These are phyloP conservation scores for Heliocidaris tuberculata DNA, from an alignment of 35 echinoderm and acorn worm species.

Conservation along the genomic window DNA sequence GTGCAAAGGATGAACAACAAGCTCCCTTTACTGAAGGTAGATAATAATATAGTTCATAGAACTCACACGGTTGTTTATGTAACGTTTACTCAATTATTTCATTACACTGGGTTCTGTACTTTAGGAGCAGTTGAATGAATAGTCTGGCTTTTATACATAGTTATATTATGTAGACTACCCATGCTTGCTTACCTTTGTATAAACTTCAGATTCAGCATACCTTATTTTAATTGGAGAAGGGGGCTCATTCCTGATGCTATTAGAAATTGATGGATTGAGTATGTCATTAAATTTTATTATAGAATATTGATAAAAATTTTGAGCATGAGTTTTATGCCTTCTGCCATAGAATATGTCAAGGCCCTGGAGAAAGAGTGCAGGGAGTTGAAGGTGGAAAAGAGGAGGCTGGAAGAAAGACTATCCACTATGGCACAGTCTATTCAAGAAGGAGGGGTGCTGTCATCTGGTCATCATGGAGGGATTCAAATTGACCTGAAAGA, in stretches of 20 bases:
- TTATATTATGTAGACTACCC: no score
- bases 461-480: not conserved
- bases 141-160: no score
- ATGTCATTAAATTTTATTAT: no score
- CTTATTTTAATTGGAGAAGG: no score
- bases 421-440: slow-evolving; percentile 13
- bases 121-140: no score
- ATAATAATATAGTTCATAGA: not conserved
- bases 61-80: no score
- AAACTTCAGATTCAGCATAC: no score
- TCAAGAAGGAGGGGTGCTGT: slow-evolving; percentile 22
- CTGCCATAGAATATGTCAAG: slow-evolving; percentile 71
- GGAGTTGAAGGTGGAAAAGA: slow-evolving; percentile 74
- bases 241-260: no score
- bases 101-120: no score
- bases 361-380: slow-evolving; percentile 78
- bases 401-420: slow-evolving; percentile 73
- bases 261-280: no score
- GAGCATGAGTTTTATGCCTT: not conserved
- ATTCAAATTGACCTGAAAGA: not conserved
- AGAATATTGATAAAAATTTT: not conserved
- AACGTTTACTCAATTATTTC: no score
- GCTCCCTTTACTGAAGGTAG: slow-evolving; percentile 64
- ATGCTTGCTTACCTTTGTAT: no score
- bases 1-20: not conserved